Conservation (phyloP, 2,113 vertebrate genomes). For the Mobula hypostoma region DNA sequence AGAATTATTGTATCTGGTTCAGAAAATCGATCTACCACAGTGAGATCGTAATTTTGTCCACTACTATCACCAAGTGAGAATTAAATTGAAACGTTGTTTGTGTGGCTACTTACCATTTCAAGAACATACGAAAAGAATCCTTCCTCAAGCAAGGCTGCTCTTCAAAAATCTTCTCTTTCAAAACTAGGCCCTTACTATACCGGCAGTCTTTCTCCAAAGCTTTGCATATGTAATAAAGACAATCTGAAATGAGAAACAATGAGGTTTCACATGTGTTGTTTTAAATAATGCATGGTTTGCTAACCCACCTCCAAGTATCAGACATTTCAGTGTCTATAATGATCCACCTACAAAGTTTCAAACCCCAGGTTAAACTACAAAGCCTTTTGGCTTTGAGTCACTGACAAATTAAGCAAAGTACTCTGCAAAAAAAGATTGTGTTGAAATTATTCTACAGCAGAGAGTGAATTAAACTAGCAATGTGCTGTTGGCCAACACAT, state of each 20-base stretch:
- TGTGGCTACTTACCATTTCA: conserved; percentile 68
- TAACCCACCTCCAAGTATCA: background rate
- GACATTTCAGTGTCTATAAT: background rate
- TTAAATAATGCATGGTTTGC: background rate
- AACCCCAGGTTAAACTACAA: background rate
- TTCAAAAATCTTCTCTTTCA: conserved; percentile 90
- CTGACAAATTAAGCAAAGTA: background rate
- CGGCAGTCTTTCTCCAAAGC: conserved; percentile 83
- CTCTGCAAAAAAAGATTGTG: background rate
- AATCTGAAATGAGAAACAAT: conserved; percentile 57
- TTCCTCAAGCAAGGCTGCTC: conserved; percentile 85
- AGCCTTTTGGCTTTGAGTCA: background rate
- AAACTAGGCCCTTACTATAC: conserved; percentile 85
- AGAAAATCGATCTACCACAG: background rate
- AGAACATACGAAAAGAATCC: conserved; percentile 88
- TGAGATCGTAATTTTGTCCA: background rate
- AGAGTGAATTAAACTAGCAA: no score
- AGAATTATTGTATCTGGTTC: background rate
- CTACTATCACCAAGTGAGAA: background rate
- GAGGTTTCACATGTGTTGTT: background rate
- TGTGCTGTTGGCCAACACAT: no score
- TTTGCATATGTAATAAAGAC: conserved; percentile 91
- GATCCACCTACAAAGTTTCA: background rate
- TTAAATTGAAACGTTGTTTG: no score
- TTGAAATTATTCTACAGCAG: no score